phyloP scores from a whole-genome alignment of 2,888 invertebrate genomes.

The Pycnomerus fuliginosus region DNA sequence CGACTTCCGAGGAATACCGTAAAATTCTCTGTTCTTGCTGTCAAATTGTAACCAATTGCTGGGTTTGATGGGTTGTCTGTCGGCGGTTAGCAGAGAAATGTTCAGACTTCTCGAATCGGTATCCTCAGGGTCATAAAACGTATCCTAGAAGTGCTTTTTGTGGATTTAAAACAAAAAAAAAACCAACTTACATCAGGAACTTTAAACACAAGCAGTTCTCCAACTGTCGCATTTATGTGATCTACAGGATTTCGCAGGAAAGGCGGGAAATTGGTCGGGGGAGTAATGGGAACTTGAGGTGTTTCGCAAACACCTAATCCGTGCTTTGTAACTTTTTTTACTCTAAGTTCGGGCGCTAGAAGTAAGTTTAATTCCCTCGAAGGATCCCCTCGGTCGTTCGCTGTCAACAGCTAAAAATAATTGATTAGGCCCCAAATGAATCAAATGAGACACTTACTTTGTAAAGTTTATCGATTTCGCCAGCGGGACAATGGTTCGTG shows the following conservation, averaged over 20 bases:
- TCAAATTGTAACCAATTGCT: constrained; percentile 90
- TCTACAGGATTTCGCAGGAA: constrained; percentile 83
- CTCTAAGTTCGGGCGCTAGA: constrained; percentile 66
- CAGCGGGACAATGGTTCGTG: constrained; percentile 74
- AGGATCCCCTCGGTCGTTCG: constrained; percentile 61
- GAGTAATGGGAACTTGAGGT: constrained; percentile 47
- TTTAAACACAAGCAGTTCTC: constrained; percentile 76
- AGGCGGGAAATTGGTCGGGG: constrained; percentile 57
- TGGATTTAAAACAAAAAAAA: background rate
- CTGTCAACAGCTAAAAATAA: constrained; percentile 52
- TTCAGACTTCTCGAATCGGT: constrained; percentile 71
- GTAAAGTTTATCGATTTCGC: constrained; percentile 68
- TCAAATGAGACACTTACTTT: constrained; percentile 54
- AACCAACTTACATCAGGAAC: constrained; percentile 69
- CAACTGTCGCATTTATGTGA: constrained; percentile 77
- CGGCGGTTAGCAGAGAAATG: constrained; percentile 71
- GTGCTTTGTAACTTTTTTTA: constrained; percentile 65
- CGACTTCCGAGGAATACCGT: constrained; percentile 72
- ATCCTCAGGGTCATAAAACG: constrained; percentile 88
- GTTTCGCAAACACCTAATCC: constrained; percentile 70
- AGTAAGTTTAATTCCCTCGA: constrained; percentile 61
- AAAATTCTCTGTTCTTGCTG: constrained; percentile 83
- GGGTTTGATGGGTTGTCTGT: constrained; percentile 65
- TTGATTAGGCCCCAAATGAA: constrained; percentile 4
- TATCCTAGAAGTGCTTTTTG: constrained; percentile 60